phyloP scores from a whole-genome alignment of 2,888 invertebrate species.

The Psylliodes chrysocephalus region DNA sequence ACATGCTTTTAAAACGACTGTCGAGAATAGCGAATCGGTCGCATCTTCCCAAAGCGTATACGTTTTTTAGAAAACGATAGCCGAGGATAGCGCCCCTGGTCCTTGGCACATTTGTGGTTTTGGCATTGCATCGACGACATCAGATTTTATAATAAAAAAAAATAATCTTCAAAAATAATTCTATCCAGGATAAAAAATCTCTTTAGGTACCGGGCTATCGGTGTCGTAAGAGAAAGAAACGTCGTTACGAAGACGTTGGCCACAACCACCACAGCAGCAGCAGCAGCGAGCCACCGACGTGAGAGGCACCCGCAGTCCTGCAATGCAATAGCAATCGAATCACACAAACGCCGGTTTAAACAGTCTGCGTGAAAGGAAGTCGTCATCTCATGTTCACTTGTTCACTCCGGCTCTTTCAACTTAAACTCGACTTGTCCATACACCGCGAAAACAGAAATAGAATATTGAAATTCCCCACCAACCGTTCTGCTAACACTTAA shows the following conservation, averaged over 20 bases:
- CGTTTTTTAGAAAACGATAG: no score
- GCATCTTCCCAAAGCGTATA: no score
- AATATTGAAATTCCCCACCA: conserved; percentile 10
- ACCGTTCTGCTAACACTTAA: conserved; percentile 8
- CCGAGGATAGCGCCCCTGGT: no score
- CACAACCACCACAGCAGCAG: neutral
- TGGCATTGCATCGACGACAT: no score
- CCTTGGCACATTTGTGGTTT: no score
- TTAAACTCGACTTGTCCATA: conserved; percentile 1
- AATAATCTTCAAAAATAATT: no score
- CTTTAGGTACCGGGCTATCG: neutral
- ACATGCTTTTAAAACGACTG: no score
- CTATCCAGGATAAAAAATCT: neutral
- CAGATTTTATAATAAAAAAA: no score
- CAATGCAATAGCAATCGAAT: neutral
- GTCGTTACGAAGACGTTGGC: neutral
- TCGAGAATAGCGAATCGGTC: no score
- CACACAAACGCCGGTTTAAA: neutral
- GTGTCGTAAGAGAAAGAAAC: neutral
- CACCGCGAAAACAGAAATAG: conserved; percentile 19
- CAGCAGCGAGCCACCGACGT: neutral
- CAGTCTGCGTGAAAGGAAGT: conserved; percentile 17
- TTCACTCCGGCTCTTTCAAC: neutral
- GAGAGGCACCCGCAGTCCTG: neutral
- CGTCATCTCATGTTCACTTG: no score